Conservation (phyloP, 2,797 vertebrate species). For the Gymnocypris eckloni region DNA sequence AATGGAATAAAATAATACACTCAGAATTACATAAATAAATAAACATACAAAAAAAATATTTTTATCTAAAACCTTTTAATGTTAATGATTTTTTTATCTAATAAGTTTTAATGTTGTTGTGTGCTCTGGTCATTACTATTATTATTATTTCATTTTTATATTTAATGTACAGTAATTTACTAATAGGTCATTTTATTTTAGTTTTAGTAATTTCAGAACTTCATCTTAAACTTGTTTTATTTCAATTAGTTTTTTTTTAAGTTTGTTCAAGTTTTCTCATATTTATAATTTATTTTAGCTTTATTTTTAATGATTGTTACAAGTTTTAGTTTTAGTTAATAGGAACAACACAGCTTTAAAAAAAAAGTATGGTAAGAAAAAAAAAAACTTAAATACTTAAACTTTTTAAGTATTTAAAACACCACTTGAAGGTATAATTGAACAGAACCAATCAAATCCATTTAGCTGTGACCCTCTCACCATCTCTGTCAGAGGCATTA, state of each 20-base stretch:
- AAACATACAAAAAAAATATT: background rate
- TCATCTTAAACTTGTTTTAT: background rate
- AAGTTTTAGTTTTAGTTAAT: background rate
- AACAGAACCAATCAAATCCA: background rate
- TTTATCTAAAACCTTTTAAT: background rate
- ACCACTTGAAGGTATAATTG: background rate
- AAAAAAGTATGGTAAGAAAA: background rate
- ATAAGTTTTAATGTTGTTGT: background rate
- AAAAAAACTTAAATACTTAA: too few species aligned
- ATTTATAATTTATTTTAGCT: background rate
- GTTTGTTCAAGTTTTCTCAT: background rate
- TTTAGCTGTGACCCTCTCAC: constrained; percentile 71
- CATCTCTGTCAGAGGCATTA: constrained; percentile 96
- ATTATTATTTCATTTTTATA: background rate
- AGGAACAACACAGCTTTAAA: background rate
- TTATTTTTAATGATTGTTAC: background rate
- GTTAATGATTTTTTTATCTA: background rate
- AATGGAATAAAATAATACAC: background rate
- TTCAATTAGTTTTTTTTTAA: background rate
- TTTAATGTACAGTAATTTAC: background rate
- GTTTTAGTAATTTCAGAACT: background rate
- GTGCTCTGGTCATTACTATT: background rate
- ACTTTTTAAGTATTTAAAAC: background rate
- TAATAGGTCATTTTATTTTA: background rate
- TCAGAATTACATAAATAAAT: background rate